phyloP scores from a whole-genome alignment of 2,888 invertebrate species.

The Cantharis rustica region DNA sequence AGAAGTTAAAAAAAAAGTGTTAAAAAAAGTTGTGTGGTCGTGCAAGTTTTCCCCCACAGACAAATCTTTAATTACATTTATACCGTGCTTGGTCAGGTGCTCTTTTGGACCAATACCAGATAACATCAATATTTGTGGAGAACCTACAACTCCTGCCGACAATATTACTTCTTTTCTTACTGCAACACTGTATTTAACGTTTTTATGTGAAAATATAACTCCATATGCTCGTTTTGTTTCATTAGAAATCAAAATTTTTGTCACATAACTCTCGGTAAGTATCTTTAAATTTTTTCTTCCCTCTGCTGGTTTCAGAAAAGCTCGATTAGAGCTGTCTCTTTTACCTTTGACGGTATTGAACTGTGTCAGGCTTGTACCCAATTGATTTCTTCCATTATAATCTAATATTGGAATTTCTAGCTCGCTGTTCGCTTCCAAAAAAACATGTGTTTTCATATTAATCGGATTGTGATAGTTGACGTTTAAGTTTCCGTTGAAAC shows the following conservation, averaged over 20 bases:
- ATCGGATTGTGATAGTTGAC: slow-evolving; percentile 7
- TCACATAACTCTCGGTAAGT: slow-evolving; percentile 60
- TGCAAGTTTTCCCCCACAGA: slow-evolving; percentile 38
- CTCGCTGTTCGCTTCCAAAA: slow-evolving; percentile 64
- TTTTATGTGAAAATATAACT: slow-evolving; percentile 60
- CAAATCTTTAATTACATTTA: slow-evolving; percentile 37
- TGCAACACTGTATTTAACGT: slow-evolving; percentile 54
- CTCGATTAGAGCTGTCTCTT: slow-evolving; percentile 63
- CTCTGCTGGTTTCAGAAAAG: slow-evolving; percentile 62
- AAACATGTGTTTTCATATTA: slow-evolving; percentile 39
- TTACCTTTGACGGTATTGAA: slow-evolving; percentile 64
- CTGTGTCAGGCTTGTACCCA: slow-evolving; percentile 68
- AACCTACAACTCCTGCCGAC: slow-evolving; percentile 76
- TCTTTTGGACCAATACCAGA: slow-evolving; percentile 43
- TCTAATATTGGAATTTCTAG: slow-evolving; percentile 63
- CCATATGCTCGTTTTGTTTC: slow-evolving; percentile 60
- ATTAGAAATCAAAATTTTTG: slow-evolving; percentile 62
- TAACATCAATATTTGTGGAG: slow-evolving; percentile 43
- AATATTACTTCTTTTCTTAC: slow-evolving; percentile 73
- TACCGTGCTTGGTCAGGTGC: slow-evolving; percentile 34
- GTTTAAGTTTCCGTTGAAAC: background rate
- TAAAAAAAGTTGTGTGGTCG: slow-evolving; percentile 40
- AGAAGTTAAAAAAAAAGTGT: slow-evolving; percentile 29
- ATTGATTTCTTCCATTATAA: slow-evolving; percentile 64
- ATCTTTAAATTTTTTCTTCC: slow-evolving; percentile 63